Conservation (phyloP, 2,888 invertebrate genomes). For the Macrophya annulata region DNA sequence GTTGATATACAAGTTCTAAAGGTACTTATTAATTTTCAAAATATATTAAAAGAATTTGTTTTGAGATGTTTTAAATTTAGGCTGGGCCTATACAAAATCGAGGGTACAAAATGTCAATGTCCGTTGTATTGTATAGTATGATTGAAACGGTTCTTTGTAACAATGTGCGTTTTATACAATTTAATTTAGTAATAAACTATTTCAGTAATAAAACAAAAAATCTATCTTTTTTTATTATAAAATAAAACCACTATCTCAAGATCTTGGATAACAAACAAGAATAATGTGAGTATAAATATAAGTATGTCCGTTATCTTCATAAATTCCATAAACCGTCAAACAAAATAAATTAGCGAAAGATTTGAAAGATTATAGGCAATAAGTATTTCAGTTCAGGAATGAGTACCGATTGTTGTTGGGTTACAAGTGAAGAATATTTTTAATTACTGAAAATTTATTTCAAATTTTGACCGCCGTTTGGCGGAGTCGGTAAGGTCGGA, state of each 20-base stretch:
- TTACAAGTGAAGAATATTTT: neutral
- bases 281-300: neutral
- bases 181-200: slow-evolving; percentile 76
- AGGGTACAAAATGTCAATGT: slow-evolving; percentile 72
- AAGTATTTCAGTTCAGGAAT: neutral
- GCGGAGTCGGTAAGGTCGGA: neutral
- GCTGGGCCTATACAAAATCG: slow-evolving; percentile 74
- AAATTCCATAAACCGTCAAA: too few species aligned
- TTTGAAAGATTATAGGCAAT: neutral
- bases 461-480: neutral
- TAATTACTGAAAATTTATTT: neutral
- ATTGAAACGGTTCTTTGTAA: slow-evolving; percentile 73
- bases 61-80: slow-evolving; percentile 64
- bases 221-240: neutral
- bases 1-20: neutral
- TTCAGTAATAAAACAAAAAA: slow-evolving; percentile 40
- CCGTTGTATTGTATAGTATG: slow-evolving; percentile 72
- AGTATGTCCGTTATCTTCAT: too few species aligned
- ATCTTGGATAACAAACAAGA: neutral
- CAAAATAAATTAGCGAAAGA: too few species aligned
- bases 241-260: neutral
- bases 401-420: neutral
- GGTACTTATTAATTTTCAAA: slow-evolving; percentile 29
- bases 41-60: neutral
- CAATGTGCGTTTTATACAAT: slow-evolving; percentile 77